These are phyloP conservation scores for Microcebus ravelobensis DNA, from an alignment of 2,113 vertebrate species.

Conservation along the genomic window DNA sequence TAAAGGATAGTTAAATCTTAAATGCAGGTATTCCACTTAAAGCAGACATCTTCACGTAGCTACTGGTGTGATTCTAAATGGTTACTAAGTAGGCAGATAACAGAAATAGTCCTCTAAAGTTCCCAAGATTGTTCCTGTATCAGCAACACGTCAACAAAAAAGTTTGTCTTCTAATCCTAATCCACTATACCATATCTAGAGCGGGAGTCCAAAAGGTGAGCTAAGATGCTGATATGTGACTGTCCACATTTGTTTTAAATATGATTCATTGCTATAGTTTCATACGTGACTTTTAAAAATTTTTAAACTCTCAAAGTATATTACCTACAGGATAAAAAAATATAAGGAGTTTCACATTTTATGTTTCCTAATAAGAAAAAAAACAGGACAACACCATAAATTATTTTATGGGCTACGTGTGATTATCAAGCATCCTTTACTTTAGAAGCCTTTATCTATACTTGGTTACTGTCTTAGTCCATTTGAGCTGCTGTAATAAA, in stretches of 20 bases:
- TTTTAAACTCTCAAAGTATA: background rate
- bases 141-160: background rate
- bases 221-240: background rate
- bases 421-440: background rate
- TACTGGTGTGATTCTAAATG: background rate
- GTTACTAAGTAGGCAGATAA: background rate
- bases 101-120: background rate
- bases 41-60: background rate
- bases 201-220: background rate
- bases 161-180: slow-evolving; percentile 20
- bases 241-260: background rate
- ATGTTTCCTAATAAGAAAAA: background rate
- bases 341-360: background rate
- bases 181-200: background rate
- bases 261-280: background rate
- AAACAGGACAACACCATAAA: background rate
- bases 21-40: background rate
- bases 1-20: slow-evolving; percentile 11
- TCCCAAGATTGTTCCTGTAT: background rate
- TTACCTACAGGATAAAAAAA: background rate
- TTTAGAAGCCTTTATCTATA: background rate
- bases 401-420: background rate
- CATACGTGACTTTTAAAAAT: background rate
- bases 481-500: background rate
- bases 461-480: background rate